Evolutionary conservation across 1,140 invertebrate genomes (phyloP), one percentile per base, ranked within the genome.

Genomic region (Drosophila ogumai): DNA sequence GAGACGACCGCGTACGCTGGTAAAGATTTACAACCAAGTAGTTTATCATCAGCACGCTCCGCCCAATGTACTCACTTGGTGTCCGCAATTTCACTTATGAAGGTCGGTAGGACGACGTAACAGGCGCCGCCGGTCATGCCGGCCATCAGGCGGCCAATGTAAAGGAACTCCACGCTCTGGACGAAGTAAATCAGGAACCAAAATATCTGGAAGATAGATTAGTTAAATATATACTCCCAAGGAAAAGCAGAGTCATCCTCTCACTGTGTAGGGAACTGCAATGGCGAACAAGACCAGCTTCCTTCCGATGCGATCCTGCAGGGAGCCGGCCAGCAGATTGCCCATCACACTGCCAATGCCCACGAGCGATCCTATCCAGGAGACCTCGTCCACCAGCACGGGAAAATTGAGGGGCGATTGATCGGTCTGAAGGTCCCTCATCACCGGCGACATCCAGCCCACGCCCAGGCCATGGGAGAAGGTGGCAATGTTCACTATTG

Each of bases 1-100:
- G 1, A 98, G 93, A 0, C 95, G 93, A 12, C 97, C 98, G 56
- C 97, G 93, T 38, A 97, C 95, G 10, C 85, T 98, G 52, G 10
- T 59, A 40, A 9, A 28, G 59, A 44, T 46, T 46, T 31, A 59
- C 43, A 22, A 49, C 0, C 32, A 32, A n/a, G 13, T 44, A 36
- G 34, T 25, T 46, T 31, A 59, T 19, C 19, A 15, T 47, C 19
- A 55, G 7, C 13, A 22, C 17, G 44, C 32, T 8, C 47, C 19
- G 10, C 4, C 12, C 5, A 13, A 15, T 19, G 4, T 1, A 22
- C 81, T 41, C 13, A 91, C 88, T 90, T 81, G 15, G 77, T 63
- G 67, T 93, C 87, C 0, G 87, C 77, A 17, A 92, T 92, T 64
- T 92, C 91, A 17, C 79, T 76, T 1, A 92, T 82, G 41, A 86